Evolutionary conservation across 2,888 invertebrate genomes (phyloP).

Genomic region (Patella pellucida): DNA sequence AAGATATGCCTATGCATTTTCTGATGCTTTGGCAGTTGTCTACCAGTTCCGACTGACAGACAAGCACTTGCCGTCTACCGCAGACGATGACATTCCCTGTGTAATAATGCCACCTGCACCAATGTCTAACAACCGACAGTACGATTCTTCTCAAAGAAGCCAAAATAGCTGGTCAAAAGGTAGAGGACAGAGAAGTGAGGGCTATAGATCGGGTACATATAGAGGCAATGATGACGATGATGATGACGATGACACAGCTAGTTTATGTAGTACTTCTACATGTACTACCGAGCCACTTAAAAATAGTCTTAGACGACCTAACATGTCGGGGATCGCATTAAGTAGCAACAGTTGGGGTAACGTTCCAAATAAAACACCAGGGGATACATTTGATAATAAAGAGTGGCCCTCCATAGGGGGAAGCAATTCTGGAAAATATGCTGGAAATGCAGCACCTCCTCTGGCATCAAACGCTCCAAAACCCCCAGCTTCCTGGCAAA

Average conservation of each 20-base stretch:
- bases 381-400: neutral
- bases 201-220: neutral
- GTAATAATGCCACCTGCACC: slow-evolving; percentile 40
- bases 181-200: neutral
- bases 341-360: neutral
- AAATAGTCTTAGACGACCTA: slow-evolving; percentile 40
- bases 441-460: too few relatives aligned
- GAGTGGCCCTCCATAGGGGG: slow-evolving; percentile 5
- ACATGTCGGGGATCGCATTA: slow-evolving; percentile 34
- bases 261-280: too few relatives aligned
- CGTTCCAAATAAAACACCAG: neutral
- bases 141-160: slow-evolving; percentile 25
- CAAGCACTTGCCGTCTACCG: slow-evolving; percentile 46
- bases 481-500: neutral
- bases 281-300: slow-evolving; percentile 13
- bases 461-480: neutral
- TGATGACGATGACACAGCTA: slow-evolving; percentile 28
- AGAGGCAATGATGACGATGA: slow-evolving; percentile 29
- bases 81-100: slow-evolving; percentile 25
- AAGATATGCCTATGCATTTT: slow-evolving; percentile 53
- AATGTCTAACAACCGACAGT: slow-evolving; percentile 36
- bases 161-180: neutral
- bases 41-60: slow-evolving; percentile 47
- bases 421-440: neutral
- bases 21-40: slow-evolving; percentile 43